Base-by-base conservation (phyloP, 2,888 invertebrate species). In the Caenorhabditis afra region DNA sequence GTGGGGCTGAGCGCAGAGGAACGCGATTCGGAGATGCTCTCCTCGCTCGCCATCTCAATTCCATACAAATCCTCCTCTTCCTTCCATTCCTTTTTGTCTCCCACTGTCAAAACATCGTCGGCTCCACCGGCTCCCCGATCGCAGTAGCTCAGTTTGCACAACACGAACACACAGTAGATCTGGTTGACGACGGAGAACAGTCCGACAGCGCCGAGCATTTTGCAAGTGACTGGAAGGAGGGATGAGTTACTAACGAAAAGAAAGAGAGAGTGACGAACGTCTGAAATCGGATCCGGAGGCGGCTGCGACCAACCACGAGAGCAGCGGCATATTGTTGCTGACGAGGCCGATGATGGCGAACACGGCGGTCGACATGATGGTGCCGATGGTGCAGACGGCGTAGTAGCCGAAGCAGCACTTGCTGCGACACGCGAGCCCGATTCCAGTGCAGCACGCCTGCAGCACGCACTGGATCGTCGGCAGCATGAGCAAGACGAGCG, bases 81-180 rank as follows among this genome's bases (percentile, higher is more conserved):
- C n/a, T n/a, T n/a, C n/a, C n/a, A n/a, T n/a, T n/a, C n/a, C n/a
- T n/a, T n/a, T n/a, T n/a, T n/a, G n/a, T n/a, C n/a, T n/a, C n/a
- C n/a, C n/a, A n/a, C n/a, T n/a, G n/a, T n/a, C n/a, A n/a, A 44
- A 4, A 44, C 3, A 44, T 44, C 44, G 8, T 44, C 44, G 14
- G 44, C 44, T 44, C 44, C 44, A 12, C 44, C 44, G 5, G 14
- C 44, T 12, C 14, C 44, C 12, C 44, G 44, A n/a, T 44, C 44
- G n/a, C 44, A 44, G 44, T 44, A 44, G 44, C 44, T 44, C 44
- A 44, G 45, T 18, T 47, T 47, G 45, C 45, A 47, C 45, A 47
- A 18, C 3, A 47, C 45, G 45, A 47, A 14, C 16, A 16, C 45
- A 7, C 45, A 47, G 45, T 47, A 29, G 29, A 3, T 7, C 29